Evolutionary conservation across 2,888 invertebrate species (phyloP), one percentile per base, ranked within the genome.

Genomic region (Nomada ferruginata): DNA sequence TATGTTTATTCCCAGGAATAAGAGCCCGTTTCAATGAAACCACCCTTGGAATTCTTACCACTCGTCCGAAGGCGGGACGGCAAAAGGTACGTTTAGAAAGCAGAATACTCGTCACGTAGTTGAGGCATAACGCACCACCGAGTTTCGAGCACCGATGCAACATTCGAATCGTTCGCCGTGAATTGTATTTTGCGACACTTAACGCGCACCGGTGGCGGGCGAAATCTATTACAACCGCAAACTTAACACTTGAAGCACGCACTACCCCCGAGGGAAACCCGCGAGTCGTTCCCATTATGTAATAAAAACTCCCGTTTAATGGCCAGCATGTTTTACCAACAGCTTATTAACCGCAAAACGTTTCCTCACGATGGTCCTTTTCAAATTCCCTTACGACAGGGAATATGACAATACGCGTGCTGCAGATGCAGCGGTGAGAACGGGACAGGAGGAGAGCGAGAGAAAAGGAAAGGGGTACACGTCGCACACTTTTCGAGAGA

Each of bases 301-400:
- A 87, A 85, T 85, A 79, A 82, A 86, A 89, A 85, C 88, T 84
- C 82, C 18, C 77, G 74, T 86, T 87, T 92, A 92, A 92, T 92
- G 92, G 92, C 92, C 92, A 89, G 85, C 92, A 92, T 92, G 88
- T 91, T 91, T 91, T 87, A 85, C 87, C 90, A 90, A 90, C 91
- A 89, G 84, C 82, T 86, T 85, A 88, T 87, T 87, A 85, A 85
- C 90, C 90, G 86, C 90, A 88, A 88, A 89, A 85, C 84, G 79
- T 79, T 89, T 84, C 83, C 78, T 73, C 79, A 64, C 79, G 86
- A 85, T 77, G 79, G 86, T 65, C 86, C 86, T 82, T 81, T 81
- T 76, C 79, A 80, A 79, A 85, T 85, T 86, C 86, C 75, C 82
- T 84, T 80, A 70, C 84, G 82, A 59, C 70, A 68, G 82, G 84